phyloP scores from a whole-genome alignment of 1,140 invertebrate genomes.

The Bradysia coprophila region DNA sequence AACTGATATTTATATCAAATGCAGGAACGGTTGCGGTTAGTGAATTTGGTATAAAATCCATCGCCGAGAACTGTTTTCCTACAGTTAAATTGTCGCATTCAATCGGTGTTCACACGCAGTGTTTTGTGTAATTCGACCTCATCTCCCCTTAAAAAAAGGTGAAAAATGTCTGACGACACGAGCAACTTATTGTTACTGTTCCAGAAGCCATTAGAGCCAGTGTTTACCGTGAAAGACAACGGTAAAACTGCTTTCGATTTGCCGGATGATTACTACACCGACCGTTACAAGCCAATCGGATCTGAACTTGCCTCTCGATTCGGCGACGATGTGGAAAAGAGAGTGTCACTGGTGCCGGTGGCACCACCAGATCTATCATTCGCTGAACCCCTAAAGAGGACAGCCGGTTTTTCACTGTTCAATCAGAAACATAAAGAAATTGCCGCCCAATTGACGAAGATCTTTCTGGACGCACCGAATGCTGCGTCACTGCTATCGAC shows the following conservation, averaged over 20 bases:
- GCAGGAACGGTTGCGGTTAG: too few relatives aligned
- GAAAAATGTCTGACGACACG: constrained; percentile 1
- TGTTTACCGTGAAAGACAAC: constrained; percentile 39
- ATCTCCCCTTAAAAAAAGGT: too few relatives aligned
- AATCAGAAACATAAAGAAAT: constrained; percentile 31
- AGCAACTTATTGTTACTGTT: constrained; percentile 31
- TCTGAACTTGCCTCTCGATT: too few relatives aligned
- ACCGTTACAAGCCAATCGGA: constrained; percentile 14
- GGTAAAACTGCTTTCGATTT: constrained; percentile 36
- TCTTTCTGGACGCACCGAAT: constrained; percentile 23
- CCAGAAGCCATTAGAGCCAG: constrained; percentile 38
- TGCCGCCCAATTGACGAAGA: constrained; percentile 31
- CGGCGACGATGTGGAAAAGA: too few relatives aligned
- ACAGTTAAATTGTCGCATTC: too few relatives aligned
- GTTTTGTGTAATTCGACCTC: too few relatives aligned
- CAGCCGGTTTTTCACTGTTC: constrained; percentile 33
- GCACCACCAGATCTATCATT: constrained; percentile 16
- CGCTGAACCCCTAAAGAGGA: constrained; percentile 8
- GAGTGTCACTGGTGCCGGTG: background rate
- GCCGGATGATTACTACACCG: constrained; percentile 26
- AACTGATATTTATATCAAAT: too few relatives aligned
- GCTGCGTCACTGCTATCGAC: constrained; percentile 14
- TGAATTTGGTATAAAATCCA: too few relatives aligned
- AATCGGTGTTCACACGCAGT: too few relatives aligned
- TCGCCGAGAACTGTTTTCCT: too few relatives aligned